Evolutionary conservation across 2,113 vertebrate genomes (phyloP), one percentile per base, ranked within the genome.

Genomic region (Halcyon malimbica): DNA sequence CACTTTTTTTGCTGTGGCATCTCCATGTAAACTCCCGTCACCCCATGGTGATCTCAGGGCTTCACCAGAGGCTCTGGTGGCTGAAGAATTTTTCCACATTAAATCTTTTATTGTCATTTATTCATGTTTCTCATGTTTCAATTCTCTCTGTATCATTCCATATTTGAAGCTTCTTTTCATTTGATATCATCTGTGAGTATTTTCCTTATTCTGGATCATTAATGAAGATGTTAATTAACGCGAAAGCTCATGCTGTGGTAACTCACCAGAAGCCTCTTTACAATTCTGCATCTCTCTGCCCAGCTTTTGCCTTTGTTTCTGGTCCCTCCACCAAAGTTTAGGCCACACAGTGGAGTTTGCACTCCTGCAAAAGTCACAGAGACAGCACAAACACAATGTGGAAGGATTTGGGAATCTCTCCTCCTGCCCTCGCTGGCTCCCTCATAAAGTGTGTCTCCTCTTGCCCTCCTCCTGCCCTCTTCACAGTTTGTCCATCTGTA

Each of bases 251-350:
- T 0, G 19, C 88, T 93, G 86, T 0, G 13, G 64, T 82, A 93
- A 78, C 86, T 86, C 95, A 79, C 57, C 77, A 92, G 74, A 95
- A 93, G 83, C 65, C 51, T 84, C 88, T 90, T 71, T 50, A 80
- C 69, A 94, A 16, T 56, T 92, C 86, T 3, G 0, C 3, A 1
- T 53, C 67, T 53, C 91, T 60, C 74, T 82, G 64, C 87, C 56
- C 62, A 82, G 81, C 46, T 83, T 90, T 54, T 69, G 53, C 74
- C 63, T 90, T 89, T 92, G 77, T 60, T 94, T 87, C 69, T 91
- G 57, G 37, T 77, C 73, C 41, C 62, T 83, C 60, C 2, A 2
- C 35, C 7, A 4, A n/a, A 2, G 1, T 20, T 53, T 2, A 11
- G 85, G 89, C 16, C 60, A 39, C 6, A 1, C 1, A 1, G 46